Conservation (phyloP, 2,888 invertebrate genomes). For the Kuschelorhynchus macadamiae region DNA sequence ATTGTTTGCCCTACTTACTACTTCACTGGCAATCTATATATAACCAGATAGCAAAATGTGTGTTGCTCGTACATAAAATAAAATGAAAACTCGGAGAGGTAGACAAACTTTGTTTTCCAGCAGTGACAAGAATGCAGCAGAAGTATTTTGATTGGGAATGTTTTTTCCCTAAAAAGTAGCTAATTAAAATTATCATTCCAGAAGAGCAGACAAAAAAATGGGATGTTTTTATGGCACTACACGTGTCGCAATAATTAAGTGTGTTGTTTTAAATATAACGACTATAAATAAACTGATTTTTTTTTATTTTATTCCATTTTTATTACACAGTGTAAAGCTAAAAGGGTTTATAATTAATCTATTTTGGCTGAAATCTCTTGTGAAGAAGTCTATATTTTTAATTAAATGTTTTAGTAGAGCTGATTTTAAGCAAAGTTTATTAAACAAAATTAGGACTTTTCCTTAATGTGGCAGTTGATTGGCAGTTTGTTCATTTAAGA, state of each 20-base stretch:
- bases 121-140: slow-evolving; percentile 27
- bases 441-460: too few relatives aligned
- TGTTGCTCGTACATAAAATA: slow-evolving; percentile 20
- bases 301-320: too few relatives aligned
- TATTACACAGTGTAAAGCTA: too few relatives aligned
- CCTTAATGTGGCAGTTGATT: too few relatives aligned
- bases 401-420: too few relatives aligned
- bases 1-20: neutral
- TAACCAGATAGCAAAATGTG: slow-evolving; percentile 24
- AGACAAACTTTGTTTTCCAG: slow-evolving; percentile 41
- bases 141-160: slow-evolving; percentile 41
- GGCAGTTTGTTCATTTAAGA: too few relatives aligned
- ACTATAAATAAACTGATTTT: too few relatives aligned
- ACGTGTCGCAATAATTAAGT: neutral
- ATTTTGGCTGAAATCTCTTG: too few relatives aligned
- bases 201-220: neutral
- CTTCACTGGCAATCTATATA: slow-evolving; percentile 25
- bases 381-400: too few relatives aligned
- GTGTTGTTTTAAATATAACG: neutral
- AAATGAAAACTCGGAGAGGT: slow-evolving; percentile 37
- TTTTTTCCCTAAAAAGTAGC: slow-evolving; percentile 23
- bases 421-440: too few relatives aligned
- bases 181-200: slow-evolving; percentile 37
- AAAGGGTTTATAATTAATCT: too few relatives aligned
- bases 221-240: neutral